Conservation (phyloP, 1,140 invertebrate genomes). For the Drosophila burlai region DNA sequence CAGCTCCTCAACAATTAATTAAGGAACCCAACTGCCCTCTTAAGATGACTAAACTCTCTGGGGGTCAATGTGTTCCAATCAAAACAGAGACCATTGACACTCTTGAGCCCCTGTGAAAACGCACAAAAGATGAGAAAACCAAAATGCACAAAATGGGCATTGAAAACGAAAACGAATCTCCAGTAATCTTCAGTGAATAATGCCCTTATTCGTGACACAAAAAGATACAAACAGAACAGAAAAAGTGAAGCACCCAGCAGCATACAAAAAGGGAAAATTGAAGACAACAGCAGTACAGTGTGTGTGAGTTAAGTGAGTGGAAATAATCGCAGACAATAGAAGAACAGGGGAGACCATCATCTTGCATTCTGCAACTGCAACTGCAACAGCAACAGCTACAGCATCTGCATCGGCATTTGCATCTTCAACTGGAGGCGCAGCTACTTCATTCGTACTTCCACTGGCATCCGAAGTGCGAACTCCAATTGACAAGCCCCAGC, state of each 20-base stretch:
- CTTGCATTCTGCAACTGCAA: slow-evolving; percentile 11
- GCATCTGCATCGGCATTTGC: slow-evolving; percentile 7
- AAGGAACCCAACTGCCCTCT: slow-evolving; percentile 28
- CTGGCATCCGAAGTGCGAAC: slow-evolving; percentile 68
- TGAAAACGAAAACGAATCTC: slow-evolving; percentile 53
- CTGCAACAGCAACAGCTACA: slow-evolving; percentile 3
- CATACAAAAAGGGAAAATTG: slow-evolving; percentile 45
- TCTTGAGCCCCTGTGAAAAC: slow-evolving; percentile 25
- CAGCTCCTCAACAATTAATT: slow-evolving; percentile 25
- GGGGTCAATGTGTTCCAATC: slow-evolving; percentile 63
- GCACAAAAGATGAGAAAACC: slow-evolving; percentile 36
- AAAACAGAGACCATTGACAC: slow-evolving; percentile 45
- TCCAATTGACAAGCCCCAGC: slow-evolving; percentile 75
- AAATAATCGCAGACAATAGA: slow-evolving; percentile 80
- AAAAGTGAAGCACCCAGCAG: slow-evolving; percentile 30
- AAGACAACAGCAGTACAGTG: slow-evolving; percentile 9
- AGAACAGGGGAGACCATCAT: slow-evolving; percentile 38
- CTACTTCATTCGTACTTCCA: slow-evolving; percentile 33
- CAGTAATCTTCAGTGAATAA: slow-evolving; percentile 37
- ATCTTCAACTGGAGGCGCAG: slow-evolving; percentile 22
- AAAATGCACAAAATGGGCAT: slow-evolving; percentile 35
- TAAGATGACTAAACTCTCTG: slow-evolving; percentile 47
- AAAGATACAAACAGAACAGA: slow-evolving; percentile 60
- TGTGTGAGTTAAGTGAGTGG: slow-evolving; percentile 70
- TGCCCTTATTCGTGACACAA: slow-evolving; percentile 42